A percentile compares a stretch with the other conserved stretches of the same genome.
These are phyloP conservation scores for Scaptodrosophila latifasciaeformis DNA, from an alignment of 2,888 invertebrate genomes.

Conservation along the genomic window DNA sequence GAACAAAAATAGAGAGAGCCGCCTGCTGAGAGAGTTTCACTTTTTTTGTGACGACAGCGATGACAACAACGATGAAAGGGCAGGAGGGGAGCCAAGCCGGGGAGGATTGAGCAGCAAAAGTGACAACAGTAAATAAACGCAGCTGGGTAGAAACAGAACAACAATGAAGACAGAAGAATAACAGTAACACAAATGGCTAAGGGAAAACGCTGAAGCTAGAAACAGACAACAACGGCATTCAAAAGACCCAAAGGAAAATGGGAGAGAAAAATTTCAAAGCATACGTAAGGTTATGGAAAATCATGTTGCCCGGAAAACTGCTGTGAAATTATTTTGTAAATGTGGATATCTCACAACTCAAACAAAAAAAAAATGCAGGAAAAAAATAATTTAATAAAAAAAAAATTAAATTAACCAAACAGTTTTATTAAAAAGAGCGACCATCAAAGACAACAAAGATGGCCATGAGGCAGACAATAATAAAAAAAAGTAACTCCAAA, in stretches of 20 bases:
- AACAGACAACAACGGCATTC: no score
- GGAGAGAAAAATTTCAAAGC: not conserved
- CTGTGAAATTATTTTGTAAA: conserved; percentile 52
- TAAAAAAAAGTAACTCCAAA: conserved; percentile 19
- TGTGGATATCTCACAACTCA: conserved; percentile 27
- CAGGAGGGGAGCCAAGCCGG: not conserved
- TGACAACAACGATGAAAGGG: not conserved
- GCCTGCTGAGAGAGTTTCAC: conserved; percentile 36
- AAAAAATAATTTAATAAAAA: not conserved
- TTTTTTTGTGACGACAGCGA: conserved; percentile 25
- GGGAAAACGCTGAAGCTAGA: no score
- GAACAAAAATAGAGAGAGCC: not conserved
- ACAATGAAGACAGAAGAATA: conserved; percentile 2
- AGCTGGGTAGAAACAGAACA: conserved; percentile 19
- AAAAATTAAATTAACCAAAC: conserved; percentile 18
- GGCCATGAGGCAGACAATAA: conserved; percentile 46
- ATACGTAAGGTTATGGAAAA: conserved; percentile 10
- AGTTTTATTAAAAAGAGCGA: conserved; percentile 32
- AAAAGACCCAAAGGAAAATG: no score
- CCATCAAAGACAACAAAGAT: conserved; percentile 27
- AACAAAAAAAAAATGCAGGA: not conserved
- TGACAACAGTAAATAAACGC: conserved; percentile 49
- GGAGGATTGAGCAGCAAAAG: conserved; percentile 29
- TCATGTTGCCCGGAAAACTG: conserved; percentile 34
- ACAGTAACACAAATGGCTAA: not conserved